Evolutionary conservation across 2,888 invertebrate genomes (phyloP).

Genomic region (Ptychoptera albimana): DNA sequence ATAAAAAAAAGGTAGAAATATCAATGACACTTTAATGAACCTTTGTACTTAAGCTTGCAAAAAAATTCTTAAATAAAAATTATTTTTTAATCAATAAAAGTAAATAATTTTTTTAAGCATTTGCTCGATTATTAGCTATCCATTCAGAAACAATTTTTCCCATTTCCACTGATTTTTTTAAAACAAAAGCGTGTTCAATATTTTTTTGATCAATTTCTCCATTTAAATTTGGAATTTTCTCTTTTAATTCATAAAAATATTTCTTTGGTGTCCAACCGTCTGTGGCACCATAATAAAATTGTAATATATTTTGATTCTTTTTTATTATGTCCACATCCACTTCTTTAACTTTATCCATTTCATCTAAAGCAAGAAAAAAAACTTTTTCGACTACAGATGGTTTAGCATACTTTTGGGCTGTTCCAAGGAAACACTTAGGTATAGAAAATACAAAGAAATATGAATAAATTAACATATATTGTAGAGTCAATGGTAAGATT

Average conservation of each 20-base stretch:
- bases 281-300: slow-evolving; percentile 59
- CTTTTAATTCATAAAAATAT: slow-evolving; percentile 50
- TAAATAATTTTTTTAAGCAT: too few relatives aligned
- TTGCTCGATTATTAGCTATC: too few relatives aligned
- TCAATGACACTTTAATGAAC: too few relatives aligned
- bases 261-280: slow-evolving; percentile 74
- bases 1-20: too few relatives aligned
- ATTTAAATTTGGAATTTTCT: slow-evolving; percentile 41
- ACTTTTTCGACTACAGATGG: slow-evolving; percentile 45
- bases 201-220: slow-evolving; percentile 41
- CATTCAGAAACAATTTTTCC: too few relatives aligned
- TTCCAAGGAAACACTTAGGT: slow-evolving; percentile 33
- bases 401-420: slow-evolving; percentile 39
- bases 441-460: slow-evolving; percentile 39
- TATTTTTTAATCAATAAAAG: too few relatives aligned
- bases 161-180: slow-evolving; percentile 20
- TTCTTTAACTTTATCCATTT: slow-evolving; percentile 57
- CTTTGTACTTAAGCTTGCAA: too few relatives aligned
- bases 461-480: slow-evolving; percentile 33
- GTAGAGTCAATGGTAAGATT: slow-evolving; percentile 37
- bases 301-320: slow-evolving; percentile 42
- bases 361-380: slow-evolving; percentile 56
- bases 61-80: too few relatives aligned
- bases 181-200: slow-evolving; percentile 66
- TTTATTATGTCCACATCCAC: slow-evolving; percentile 46